Base-by-base conservation (phyloP, 1,140 invertebrate species). In the Drosophila athabasca region DNA sequence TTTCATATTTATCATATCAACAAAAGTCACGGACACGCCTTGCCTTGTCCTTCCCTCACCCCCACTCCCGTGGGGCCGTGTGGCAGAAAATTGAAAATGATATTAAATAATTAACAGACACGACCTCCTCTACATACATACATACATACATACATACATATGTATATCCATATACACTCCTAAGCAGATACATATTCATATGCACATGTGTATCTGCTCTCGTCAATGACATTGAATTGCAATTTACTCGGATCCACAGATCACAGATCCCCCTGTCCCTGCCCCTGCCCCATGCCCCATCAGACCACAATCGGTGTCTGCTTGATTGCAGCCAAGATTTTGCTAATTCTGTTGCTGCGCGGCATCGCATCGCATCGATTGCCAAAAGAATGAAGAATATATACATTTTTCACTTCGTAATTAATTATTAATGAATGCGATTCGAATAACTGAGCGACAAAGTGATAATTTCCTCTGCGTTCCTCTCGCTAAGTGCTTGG, bases 1-100 rank as follows among this genome's bases (percentile, higher is more conserved):
- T 87, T 87, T 87, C 74, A 81, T 88, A 88, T 87, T 87, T 87
- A 88, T 87, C 83, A 88, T 75, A 87, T 85, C 82, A 87, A 87
- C 82, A 87, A 87, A 85, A 87, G 82, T 87, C 82, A 87, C 83
- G 82, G 82, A 87, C 82, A 87, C 82, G 81, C 76, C 77, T 68
- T 61, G 72, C 57, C 72, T 52, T 66, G 44, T 57, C 55, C 43
- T 51, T 9, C 44, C 41, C 22, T 6, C 49, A n/a, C n/a, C 45
- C 1, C 2, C 29, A 35, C 11, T 13, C 35, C 3, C 11, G 11
- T 39, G 35, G 35, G 35, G 19, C 66, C 39, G 61, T 50, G 53
- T 52, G 77, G 68, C 77, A 64, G 62, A 82, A 82, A 87, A 87
- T 87, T 87, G 82, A 76, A 87, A 88, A 87, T 88, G 83, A 87